A percentile compares a stretch with the other conserved stretches of the same genome.
These are phyloP conservation scores for Morpho helenor DNA, from an alignment of 2,888 invertebrate genomes.

Conservation along the genomic window DNA sequence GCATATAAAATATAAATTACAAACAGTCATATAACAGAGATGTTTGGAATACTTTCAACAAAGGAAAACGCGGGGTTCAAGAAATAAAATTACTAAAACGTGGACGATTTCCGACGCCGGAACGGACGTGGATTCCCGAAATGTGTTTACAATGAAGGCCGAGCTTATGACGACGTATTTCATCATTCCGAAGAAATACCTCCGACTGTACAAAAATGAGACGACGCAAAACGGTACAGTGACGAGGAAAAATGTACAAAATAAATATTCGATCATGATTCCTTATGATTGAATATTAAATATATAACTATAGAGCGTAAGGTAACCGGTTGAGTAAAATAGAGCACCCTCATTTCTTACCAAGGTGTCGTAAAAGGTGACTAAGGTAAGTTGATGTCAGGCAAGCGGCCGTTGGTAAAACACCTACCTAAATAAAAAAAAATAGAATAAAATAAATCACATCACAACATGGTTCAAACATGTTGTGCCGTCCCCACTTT, in stretches of 20 bases:
- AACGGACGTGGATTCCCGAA: conserved; percentile 62
- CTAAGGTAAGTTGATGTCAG: no score
- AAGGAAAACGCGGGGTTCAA: conserved; percentile 43
- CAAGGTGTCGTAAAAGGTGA: no score
- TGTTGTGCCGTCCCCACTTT: no score
- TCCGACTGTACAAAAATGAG: conserved; percentile 54
- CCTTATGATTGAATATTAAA: no score
- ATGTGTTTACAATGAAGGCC: conserved; percentile 74
- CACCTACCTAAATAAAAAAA: no score
- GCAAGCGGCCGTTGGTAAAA: no score
- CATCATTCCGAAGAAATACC: conserved; percentile 68
- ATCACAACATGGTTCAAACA: no score
- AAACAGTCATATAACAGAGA: conserved; percentile 19
- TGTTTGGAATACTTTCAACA: conserved; percentile 35
- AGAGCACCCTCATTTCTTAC: no score
- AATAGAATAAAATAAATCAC: no score
- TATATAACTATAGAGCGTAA: no score
- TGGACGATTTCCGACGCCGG: conserved; percentile 53
- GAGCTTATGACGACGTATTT: conserved; percentile 64
- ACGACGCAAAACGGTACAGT: conserved; percentile 53
- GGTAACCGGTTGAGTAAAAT: no score
- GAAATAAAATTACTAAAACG: conserved; percentile 60
- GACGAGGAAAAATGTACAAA: conserved; percentile 16
- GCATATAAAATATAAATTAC: conserved; percentile 10
- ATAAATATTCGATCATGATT: no score